phyloP scores from a whole-genome alignment of 2,888 invertebrate genomes.

The Ferdinandea cuprea region DNA sequence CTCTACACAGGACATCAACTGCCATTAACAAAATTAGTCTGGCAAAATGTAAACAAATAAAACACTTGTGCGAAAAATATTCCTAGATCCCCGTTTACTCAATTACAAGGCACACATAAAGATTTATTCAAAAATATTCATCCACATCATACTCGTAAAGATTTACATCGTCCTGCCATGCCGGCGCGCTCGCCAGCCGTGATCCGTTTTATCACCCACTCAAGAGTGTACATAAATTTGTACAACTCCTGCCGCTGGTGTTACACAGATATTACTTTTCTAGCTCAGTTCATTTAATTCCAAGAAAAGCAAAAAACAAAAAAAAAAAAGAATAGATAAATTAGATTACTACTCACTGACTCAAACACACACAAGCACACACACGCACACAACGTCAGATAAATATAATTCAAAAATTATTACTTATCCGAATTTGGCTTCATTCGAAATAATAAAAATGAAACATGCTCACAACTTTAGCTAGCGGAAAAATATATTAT shows the following conservation, averaged over 20 bases:
- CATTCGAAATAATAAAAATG: constrained; percentile 50
- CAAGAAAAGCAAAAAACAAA: constrained; percentile 12
- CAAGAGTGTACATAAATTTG: constrained; percentile 47
- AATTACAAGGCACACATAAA: constrained; percentile 52
- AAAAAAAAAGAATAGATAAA: constrained; percentile 3
- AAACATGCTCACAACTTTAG: constrained; percentile 28
- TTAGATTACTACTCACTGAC: constrained; percentile 27
- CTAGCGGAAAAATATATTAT: not conserved
- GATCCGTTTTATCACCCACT: constrained; percentile 45
- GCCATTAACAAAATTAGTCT: constrained; percentile 37
- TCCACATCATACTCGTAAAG: constrained; percentile 49
- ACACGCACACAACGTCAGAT: not conserved
- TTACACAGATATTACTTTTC: not conserved
- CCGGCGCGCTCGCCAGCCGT: constrained; percentile 31
- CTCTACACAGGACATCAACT: not conserved
- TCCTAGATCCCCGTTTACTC: constrained; percentile 32
- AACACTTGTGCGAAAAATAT: constrained; percentile 6
- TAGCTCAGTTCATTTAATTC: constrained; percentile 30
- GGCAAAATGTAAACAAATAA: constrained; percentile 20
- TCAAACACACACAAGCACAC: not conserved
- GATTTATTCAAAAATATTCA: constrained; percentile 65
- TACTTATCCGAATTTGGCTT: constrained; percentile 25
- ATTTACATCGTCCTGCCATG: constrained; percentile 47
- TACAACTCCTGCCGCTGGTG: constrained; percentile 1
- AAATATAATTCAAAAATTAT: constrained; percentile 35